Evolutionary conservation across 2,888 invertebrate genomes (phyloP), one percentile per base, ranked within the genome.

Genomic region (Cheilosia grossa): DNA sequence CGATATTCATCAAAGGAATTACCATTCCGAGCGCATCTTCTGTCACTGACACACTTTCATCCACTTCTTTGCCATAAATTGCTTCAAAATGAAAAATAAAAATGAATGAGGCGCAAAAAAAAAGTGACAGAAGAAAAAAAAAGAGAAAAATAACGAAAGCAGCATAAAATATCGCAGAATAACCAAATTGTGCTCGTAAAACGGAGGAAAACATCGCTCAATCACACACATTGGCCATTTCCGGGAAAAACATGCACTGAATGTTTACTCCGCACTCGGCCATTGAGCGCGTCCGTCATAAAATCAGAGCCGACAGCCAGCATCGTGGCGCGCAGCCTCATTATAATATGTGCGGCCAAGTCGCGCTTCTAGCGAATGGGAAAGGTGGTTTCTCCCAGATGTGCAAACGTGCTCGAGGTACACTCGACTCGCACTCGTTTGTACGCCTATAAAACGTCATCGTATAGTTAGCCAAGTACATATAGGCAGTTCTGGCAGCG

Each of bases 31-130:
- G 63, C 81, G 75, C 81, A 85, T 81, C 81, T 51, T 81, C 56
- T 61, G 54, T 44, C 72, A 58, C 51, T 81, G 85, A 85, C 85
- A 85, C 77, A 85, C 81, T 85, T 85, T 81, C 81, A 75, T 85
- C 85, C 85, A 61, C 21, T 69, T 70, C 63, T 73, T 73, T 51
- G 51, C 44, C 53, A 59, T 24, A 56, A 33, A 58, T 51, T 24
- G n/a, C 40, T 17, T 67, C 30, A 21, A 64, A 61, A 63, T 37
- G 54, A 19, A 58, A 61, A 10, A 49, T 30, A 24, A 67, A 37
- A 24, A 59, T 42, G 15, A 6, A 64, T 17, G 17, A 51, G 40
- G 59, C n/a, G 15, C 58, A 67, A 47, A 54, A 30, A 58, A 51
- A 53, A 54, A n/a, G n/a, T n/a, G n/a, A 30, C 51, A 51, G 51